Percentiles rank a stretch among this genome's conserved stretches.
These are phyloP conservation scores for Amazona guildingii DNA, from an alignment of 2,113 vertebrate species.

Conservation along the genomic window DNA sequence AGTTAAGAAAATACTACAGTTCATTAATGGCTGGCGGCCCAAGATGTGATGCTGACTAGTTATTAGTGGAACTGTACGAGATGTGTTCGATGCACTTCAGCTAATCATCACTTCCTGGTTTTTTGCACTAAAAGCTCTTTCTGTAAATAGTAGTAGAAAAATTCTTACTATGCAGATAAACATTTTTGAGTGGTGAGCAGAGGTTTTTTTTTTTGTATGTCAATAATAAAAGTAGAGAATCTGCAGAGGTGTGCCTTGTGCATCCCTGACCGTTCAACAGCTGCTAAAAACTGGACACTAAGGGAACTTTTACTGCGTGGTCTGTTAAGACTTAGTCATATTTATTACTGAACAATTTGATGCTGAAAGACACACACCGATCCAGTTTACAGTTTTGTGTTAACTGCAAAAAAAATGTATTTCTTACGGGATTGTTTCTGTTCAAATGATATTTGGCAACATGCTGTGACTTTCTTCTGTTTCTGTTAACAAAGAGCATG, in stretches of 20 bases:
- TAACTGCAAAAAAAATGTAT: constrained; percentile 49
- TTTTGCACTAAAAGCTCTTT: constrained; percentile 83
- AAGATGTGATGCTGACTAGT: constrained; percentile 78
- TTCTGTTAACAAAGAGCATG: constrained; percentile 12
- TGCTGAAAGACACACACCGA: constrained; percentile 68
- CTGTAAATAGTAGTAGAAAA: constrained; percentile 80
- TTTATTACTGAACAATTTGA: constrained; percentile 79
- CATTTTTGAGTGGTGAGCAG: constrained; percentile 74
- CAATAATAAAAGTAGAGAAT: constrained; percentile 75
- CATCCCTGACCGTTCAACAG: constrained; percentile 77
- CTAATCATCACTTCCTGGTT: constrained; percentile 72
- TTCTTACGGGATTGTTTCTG: constrained; percentile 33
- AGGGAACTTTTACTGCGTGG: constrained; percentile 66
- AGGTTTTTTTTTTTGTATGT: constrained; percentile 72
- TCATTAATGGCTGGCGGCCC: constrained; percentile 96
- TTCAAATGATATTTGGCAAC: constrained; percentile 39
- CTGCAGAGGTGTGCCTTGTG: constrained; percentile 80
- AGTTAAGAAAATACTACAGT: constrained; percentile 97
- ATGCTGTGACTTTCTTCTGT: constrained; percentile 52
- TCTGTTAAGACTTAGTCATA: constrained; percentile 66
- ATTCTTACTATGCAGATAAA: constrained; percentile 84
- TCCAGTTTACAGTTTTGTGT: constrained; percentile 63
- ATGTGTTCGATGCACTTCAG: constrained; percentile 40
- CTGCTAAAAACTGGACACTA: constrained; percentile 77
- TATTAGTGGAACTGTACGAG: constrained; percentile 6